Base-by-base conservation (phyloP, 2,888 invertebrate genomes). In the Monopis laevigella region DNA sequence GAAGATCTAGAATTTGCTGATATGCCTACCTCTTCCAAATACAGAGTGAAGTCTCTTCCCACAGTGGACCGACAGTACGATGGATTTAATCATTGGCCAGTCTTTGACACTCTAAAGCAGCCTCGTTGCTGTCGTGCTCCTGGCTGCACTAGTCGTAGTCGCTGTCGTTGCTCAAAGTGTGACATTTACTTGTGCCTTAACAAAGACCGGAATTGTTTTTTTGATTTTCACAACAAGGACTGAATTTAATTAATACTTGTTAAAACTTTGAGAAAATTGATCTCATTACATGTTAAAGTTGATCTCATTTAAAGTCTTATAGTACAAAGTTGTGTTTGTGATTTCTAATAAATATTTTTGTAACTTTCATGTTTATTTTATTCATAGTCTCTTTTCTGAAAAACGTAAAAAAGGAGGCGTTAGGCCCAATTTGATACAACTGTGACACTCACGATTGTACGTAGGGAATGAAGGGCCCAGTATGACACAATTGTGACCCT, bases 101-200 rank as follows among this genome's bases (percentile, higher is more conserved):
- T 51, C 1, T 43, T 46, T 14, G 40, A 42, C 17, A 36, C 8
- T 32, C 29, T 47, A 45, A n/a, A 47, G 29, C 43, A 42, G 38
- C 41, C 45, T 28, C 41, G 41, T 28, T 39, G 41, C 27, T 45
- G 45, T 39, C 41, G 43, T 41, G 43, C 36, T 12, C 39, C 34
- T 28, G 14, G 46, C 18, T 45, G 43, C 30, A 41, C 39, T 19
- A 43, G 50, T 35, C 43, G 52, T 13, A 49, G 47, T 28, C 44
- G 46, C 18, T 48, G 46, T 32, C 46, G 51, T 45, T 51, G 53
- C 30, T 32, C 50, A 1, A 51, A 53, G 40, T 50, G 51, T 21
- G 47, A 51, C 35, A 42, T 53, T 4, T 53, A 53, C 35, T 39
- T 53, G 2, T 53, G 53, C 26, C 46, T 46, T 14, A 51, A 19